Percentiles rank a stretch among this genome's conserved stretches.
Evolutionary conservation across 1,140 invertebrate genomes (phyloP).

Genomic region (Drosophila teissieri): DNA sequence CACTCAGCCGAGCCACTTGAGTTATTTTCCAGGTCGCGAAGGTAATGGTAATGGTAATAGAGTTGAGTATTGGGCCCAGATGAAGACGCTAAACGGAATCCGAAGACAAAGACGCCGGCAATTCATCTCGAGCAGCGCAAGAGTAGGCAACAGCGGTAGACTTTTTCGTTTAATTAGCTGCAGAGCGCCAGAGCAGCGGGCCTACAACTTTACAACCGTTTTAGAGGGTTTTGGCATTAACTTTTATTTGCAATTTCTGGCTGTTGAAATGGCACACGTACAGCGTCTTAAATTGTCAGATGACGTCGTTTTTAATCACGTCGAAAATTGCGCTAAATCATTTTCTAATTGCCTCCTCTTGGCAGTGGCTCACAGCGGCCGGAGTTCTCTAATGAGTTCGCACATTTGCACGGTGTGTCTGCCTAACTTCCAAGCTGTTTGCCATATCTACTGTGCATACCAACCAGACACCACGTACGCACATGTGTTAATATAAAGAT

Average conservation of each 20-base stretch:
- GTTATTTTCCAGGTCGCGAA: constrained; percentile 29
- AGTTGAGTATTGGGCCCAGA: constrained; percentile 18
- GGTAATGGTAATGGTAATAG: constrained; percentile 38
- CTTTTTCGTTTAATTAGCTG: constrained; percentile 34
- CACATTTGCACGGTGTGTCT: constrained; percentile 66
- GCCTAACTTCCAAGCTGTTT: constrained; percentile 33
- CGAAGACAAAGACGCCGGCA: constrained; percentile 17
- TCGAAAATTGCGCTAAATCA: constrained; percentile 72
- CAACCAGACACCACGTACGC: constrained; percentile 32
- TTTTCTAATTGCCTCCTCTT: constrained; percentile 70
- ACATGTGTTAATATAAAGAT: constrained; percentile 49
- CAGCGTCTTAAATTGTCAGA: constrained; percentile 25
- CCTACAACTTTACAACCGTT: neutral
- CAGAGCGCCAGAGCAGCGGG: neutral
- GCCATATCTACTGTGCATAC: constrained; percentile 42
- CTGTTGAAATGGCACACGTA: constrained; percentile 36
- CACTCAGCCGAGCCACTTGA: constrained; percentile 49
- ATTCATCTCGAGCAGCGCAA: constrained; percentile 15
- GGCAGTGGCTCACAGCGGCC: constrained; percentile 8
- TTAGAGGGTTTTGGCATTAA: constrained; percentile 4
- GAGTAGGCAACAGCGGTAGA: constrained; percentile 33
- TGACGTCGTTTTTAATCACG: constrained; percentile 63
- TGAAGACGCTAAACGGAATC: constrained; percentile 29
- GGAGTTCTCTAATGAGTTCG: constrained; percentile 59
- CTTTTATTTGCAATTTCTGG: constrained; percentile 25